Evolutionary conservation across 2,888 invertebrate genomes (phyloP).

Genomic region (Leucophenga maculata): DNA sequence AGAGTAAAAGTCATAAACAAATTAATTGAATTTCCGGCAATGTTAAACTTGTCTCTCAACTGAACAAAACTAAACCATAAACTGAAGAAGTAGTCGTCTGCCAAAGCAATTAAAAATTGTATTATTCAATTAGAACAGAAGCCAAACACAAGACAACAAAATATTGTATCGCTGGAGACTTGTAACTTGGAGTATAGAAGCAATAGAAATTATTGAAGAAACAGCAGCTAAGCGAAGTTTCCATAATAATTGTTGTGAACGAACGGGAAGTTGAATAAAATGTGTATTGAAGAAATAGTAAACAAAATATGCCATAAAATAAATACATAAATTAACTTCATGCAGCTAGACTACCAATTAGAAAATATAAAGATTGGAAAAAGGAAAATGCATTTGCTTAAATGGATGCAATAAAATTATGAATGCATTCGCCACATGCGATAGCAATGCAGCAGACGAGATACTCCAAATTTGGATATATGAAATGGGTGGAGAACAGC

Average conservation of each 20-base stretch:
- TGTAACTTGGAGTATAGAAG: too few species aligned
- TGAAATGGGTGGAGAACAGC: too few species aligned
- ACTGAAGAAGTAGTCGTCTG: conserved; percentile 1
- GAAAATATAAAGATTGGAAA: too few species aligned
- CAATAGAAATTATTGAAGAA: neutral
- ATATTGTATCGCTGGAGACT: too few species aligned
- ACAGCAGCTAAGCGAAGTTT: neutral
- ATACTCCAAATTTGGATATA: too few species aligned
- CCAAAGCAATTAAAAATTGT: conserved; percentile 49
- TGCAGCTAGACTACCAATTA: too few species aligned
- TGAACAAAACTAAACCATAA: too few species aligned
- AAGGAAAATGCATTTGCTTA: neutral
- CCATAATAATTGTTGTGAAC: neutral
- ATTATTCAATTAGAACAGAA: conserved; percentile 55
- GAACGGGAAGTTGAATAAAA: too few species aligned
- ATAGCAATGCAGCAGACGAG: too few species aligned
- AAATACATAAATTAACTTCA: neutral
- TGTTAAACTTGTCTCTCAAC: too few species aligned
- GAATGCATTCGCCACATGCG: conserved; percentile 3
- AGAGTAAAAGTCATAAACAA: conserved; percentile 8
- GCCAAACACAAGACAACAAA: conserved; percentile 21
- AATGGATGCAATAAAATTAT: conserved; percentile 12
- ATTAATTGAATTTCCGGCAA: conserved; percentile 16
- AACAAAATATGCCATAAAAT: neutral
- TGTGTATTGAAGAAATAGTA: neutral